A percentile compares a stretch with the other conserved stretches of the same genome.
Conservation (phyloP, 2,797 vertebrate genomes). For the Craterocephalus amniculus region DNA sequence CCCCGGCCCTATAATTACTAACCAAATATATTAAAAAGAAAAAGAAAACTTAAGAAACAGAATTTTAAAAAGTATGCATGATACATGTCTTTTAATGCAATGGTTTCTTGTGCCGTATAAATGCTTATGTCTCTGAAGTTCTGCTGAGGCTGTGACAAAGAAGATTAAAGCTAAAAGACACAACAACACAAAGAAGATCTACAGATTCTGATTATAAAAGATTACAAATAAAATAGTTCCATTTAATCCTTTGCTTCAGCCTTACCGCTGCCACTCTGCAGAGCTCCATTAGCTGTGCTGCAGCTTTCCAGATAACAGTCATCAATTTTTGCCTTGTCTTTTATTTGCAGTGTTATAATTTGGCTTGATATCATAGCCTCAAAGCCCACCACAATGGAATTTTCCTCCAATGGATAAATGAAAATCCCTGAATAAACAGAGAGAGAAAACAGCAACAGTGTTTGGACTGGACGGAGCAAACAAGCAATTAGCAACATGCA, state of each 20-base stretch:
- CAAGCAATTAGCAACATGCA: slow-evolving; percentile 23
- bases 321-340: slow-evolving; percentile 92
- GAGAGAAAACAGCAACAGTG: background rate
- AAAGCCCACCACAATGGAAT: slow-evolving; percentile 90
- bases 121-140: background rate
- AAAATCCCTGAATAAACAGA: slow-evolving; percentile 87
- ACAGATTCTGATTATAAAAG: background rate
- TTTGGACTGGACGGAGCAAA: slow-evolving; percentile 22
- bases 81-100: background rate
- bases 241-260: slow-evolving; percentile 18
- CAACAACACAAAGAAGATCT: background rate
- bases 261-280: slow-evolving; percentile 83
- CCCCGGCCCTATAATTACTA: no score
- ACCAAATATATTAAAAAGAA: no score
- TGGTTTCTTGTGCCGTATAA: background rate
- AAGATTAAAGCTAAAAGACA: background rate
- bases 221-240: background rate
- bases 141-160: background rate
- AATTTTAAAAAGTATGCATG: background rate
- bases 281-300: slow-evolving; percentile 68
- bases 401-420: slow-evolving; percentile 92
- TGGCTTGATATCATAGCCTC: slow-evolving; percentile 89
- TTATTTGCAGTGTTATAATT: slow-evolving; percentile 92
- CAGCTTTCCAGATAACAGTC: slow-evolving; percentile 80
- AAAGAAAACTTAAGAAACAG: no score